phyloP scores from a whole-genome alignment of 2,797 vertebrate species.

The Oreortyx pictus region DNA sequence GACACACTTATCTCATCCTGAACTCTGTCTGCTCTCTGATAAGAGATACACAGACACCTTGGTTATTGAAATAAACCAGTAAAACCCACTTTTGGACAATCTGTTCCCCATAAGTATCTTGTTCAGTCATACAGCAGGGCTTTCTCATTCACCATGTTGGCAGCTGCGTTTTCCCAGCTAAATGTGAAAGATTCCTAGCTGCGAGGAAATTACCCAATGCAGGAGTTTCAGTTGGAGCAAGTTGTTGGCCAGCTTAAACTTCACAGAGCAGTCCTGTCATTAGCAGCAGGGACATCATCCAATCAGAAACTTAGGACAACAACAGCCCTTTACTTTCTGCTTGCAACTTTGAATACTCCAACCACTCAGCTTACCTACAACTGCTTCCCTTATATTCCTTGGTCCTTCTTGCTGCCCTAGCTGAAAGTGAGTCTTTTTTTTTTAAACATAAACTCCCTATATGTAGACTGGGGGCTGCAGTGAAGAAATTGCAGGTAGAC shows the following conservation, averaged over 20 bases:
- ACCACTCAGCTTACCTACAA: background rate
- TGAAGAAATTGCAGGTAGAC: background rate
- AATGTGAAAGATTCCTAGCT: background rate
- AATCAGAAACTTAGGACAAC: background rate
- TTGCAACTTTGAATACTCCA: background rate
- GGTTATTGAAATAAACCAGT: background rate
- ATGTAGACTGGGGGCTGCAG: background rate
- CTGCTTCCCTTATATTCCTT: background rate
- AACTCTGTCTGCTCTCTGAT: accelerated
- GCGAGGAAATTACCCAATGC: background rate
- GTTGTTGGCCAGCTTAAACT: background rate
- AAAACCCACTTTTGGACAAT: background rate
- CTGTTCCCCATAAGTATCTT: background rate
- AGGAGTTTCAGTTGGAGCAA: background rate
- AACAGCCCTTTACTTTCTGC: background rate
- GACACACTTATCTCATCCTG: background rate
- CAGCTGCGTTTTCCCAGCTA: background rate
- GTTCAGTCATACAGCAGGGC: background rate
- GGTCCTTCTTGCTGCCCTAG: background rate
- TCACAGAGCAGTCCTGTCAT: background rate
- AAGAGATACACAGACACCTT: background rate
- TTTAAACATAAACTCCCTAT: too few relatives aligned
- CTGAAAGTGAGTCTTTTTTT: background rate
- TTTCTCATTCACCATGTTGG: background rate
- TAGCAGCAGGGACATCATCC: background rate